phyloP scores from a whole-genome alignment of 1,140 invertebrate genomes.

The Cherax destructor region DNA sequence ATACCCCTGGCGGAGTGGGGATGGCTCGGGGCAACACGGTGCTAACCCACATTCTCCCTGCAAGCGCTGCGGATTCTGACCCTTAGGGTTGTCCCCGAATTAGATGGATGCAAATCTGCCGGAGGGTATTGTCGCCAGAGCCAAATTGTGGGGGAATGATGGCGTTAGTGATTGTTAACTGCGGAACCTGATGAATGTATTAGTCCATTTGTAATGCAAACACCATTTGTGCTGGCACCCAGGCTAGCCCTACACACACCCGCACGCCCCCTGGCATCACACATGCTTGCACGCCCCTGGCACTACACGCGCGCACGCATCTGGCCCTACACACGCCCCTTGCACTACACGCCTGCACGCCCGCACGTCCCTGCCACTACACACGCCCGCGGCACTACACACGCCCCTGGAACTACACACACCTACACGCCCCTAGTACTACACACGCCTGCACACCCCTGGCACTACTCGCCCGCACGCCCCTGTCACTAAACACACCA shows the following conservation, averaged over 20 bases:
- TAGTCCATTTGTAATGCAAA: constrained; percentile 49
- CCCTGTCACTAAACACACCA: too few relatives aligned
- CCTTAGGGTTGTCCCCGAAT: not conserved
- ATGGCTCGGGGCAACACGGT: not conserved
- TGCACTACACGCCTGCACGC: too few relatives aligned
- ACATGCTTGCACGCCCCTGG: too few relatives aligned
- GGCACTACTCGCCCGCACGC: too few relatives aligned
- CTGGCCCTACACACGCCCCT: too few relatives aligned
- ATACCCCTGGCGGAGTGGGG: not conserved
- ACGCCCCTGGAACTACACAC: too few relatives aligned
- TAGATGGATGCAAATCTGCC: not conserved
- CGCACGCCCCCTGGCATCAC: too few relatives aligned
- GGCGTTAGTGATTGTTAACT: constrained; percentile 36
- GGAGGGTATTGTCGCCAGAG: not conserved
- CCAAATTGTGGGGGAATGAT: constrained; percentile 43
- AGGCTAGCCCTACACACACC: not conserved
- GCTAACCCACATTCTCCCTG: not conserved
- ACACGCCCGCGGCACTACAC: too few relatives aligned
- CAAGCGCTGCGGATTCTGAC: not conserved
- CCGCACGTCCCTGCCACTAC: too few relatives aligned
- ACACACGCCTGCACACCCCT: too few relatives aligned
- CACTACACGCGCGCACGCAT: too few relatives aligned
- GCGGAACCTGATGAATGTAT: constrained; percentile 38
- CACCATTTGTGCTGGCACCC: not conserved
- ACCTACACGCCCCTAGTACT: too few relatives aligned